Percentiles rank a stretch among this genome's conserved stretches.
Evolutionary conservation across 2,888 invertebrate genomes (phyloP).

Genomic region (Temnothorax ravouxi): DNA sequence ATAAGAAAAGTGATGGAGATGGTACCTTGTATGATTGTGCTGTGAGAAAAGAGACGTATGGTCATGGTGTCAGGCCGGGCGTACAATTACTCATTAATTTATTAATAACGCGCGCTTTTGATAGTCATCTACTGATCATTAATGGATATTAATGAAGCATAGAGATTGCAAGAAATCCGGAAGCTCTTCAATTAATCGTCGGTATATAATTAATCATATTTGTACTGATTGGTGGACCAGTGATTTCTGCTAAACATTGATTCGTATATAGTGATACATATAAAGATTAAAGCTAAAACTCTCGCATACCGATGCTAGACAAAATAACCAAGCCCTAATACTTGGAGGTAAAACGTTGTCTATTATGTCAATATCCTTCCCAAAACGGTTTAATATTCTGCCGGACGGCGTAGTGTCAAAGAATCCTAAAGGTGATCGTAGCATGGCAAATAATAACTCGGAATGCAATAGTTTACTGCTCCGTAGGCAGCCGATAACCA

Average conservation of each 20-base stretch:
- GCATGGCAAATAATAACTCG: constrained; percentile 89
- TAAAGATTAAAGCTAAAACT: constrained; percentile 71
- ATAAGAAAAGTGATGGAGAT: not conserved
- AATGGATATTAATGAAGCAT: constrained; percentile 10
- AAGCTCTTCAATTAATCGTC: not conserved
- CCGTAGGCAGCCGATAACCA: constrained; percentile 84
- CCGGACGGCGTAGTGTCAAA: constrained; percentile 94
- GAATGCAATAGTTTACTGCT: constrained; percentile 88
- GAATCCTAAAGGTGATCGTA: constrained; percentile 91
- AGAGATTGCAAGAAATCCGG: constrained; percentile 15
- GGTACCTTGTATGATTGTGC: not conserved
- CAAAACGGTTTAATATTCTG: constrained; percentile 92
- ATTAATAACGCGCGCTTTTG: not conserved
- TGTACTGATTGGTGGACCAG: constrained; percentile 80
- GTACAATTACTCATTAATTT: constrained; percentile 35
- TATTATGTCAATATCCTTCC: constrained; percentile 91
- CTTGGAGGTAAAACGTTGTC: constrained; percentile 92
- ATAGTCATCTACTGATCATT: constrained; percentile 12
- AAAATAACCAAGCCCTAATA: constrained; percentile 89
- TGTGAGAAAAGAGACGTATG: not conserved
- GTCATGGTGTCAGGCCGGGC: not conserved
- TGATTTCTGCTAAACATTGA: constrained; percentile 45
- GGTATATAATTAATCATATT: constrained; percentile 63
- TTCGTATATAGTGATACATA: constrained; percentile 37
- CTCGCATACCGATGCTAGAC: constrained; percentile 84